Evolutionary conservation across 2,888 invertebrate species (phyloP).

Genomic region (Idaea dimidiata): DNA sequence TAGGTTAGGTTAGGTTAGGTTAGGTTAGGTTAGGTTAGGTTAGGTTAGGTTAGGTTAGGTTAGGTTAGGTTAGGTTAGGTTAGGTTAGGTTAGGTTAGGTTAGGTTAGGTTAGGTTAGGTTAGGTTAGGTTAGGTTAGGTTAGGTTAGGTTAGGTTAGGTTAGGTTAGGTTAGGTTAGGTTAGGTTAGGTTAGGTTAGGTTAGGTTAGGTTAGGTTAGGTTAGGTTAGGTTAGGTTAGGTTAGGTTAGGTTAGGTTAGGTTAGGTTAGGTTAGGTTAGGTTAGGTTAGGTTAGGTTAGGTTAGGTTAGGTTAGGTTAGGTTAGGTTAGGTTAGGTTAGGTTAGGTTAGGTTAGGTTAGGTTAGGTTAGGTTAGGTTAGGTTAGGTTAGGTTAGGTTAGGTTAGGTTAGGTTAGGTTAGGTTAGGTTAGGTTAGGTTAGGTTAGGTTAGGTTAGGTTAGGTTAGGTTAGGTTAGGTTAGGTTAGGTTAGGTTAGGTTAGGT

Average conservation of each 20-base stretch:
- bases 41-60: slow-evolving; percentile 18
- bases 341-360: slow-evolving; percentile 27
- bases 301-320: slow-evolving; percentile 20
- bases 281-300: slow-evolving; percentile 24
- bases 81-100: slow-evolving; percentile 25
- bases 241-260: slow-evolving; percentile 27
- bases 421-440: slow-evolving; percentile 25
- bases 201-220: slow-evolving; percentile 27
- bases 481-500: slow-evolving; percentile 24
- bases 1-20: slow-evolving; percentile 19
- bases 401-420: slow-evolving; percentile 28
- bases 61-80: slow-evolving; percentile 24
- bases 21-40: slow-evolving; percentile 19
- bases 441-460: slow-evolving; percentile 25
- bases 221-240: slow-evolving; percentile 26
- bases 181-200: slow-evolving; percentile 28
- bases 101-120: slow-evolving; percentile 27
- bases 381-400: slow-evolving; percentile 24
- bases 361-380: slow-evolving; percentile 26
- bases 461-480: slow-evolving; percentile 24
- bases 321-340: slow-evolving; percentile 25
- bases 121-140: slow-evolving; percentile 21
- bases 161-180: slow-evolving; percentile 27
- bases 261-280: slow-evolving; percentile 24
- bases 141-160: slow-evolving; percentile 23